phyloP scores from a whole-genome alignment of 2,888 invertebrate species.

The Andrena camellia region DNA sequence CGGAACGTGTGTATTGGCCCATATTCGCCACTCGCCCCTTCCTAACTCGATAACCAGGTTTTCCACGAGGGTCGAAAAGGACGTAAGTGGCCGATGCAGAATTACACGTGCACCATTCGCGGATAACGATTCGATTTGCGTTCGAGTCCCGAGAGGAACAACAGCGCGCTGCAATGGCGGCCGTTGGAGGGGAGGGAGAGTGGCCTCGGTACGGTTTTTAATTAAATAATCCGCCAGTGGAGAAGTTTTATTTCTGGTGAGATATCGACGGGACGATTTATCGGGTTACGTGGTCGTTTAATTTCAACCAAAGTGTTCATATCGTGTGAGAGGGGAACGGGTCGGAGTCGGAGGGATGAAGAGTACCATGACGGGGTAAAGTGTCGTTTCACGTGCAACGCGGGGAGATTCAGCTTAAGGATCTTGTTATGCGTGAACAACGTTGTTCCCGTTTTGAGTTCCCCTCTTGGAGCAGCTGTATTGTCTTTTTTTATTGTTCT shows the following conservation, averaged over 20 bases:
- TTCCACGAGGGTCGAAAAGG: conserved; percentile 56
- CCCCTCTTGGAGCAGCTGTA: neutral
- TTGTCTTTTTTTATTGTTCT: neutral
- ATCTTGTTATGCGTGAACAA: conserved; percentile 36
- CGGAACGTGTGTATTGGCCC: conserved; percentile 46
- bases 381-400: conserved; percentile 37
- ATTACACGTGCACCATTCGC: conserved; percentile 58
- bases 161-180: conserved; percentile 12
- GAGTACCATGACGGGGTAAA: conserved; percentile 17
- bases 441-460: neutral
- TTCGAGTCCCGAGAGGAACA: conserved; percentile 38
- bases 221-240: conserved; percentile 71
- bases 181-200: neutral
- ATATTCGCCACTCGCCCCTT: conserved; percentile 36
- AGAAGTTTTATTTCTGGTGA: conserved; percentile 71
- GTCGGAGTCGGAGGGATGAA: conserved; percentile 10
- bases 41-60: conserved; percentile 65
- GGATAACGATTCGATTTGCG: conserved; percentile 62
- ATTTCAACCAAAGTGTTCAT: conserved; percentile 66
- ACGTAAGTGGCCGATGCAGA: conserved; percentile 57
- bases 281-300: conserved; percentile 72
- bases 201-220: conserved; percentile 60
- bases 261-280: conserved; percentile 70
- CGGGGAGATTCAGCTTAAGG: conserved; percentile 25
- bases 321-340: conserved; percentile 23